Percentiles rank a stretch among this genome's conserved stretches.
Evolutionary conservation across 2,113 vertebrate genomes (phyloP).

Genomic region (Cygnus buccinator): DNA sequence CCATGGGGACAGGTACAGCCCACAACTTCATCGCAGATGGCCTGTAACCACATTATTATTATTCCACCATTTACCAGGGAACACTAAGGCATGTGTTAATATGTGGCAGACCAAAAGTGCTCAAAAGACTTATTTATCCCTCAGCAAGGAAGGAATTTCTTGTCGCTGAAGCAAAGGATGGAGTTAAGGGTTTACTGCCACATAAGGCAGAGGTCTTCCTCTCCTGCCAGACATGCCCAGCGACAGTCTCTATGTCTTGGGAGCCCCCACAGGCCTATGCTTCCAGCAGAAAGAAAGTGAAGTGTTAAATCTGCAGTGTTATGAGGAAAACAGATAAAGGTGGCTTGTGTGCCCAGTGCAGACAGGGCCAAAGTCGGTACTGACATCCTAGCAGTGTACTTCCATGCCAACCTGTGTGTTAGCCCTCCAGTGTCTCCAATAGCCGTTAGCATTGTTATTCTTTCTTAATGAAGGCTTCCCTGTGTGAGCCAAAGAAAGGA

Average conservation of each 20-base stretch:
- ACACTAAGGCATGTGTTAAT: background rate
- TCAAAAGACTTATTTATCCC: background rate
- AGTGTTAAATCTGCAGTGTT: background rate
- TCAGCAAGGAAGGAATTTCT: conserved; percentile 13
- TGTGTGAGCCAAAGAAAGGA: background rate
- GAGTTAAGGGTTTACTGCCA: background rate
- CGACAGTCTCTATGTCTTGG: background rate
- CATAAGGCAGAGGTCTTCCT: background rate
- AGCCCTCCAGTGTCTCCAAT: background rate
- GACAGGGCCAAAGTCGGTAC: background rate
- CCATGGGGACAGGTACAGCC: background rate
- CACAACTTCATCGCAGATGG: background rate
- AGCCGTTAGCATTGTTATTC: background rate
- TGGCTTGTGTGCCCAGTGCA: background rate
- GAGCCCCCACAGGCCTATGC: background rate
- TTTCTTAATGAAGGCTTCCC: background rate
- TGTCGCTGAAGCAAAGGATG: background rate
- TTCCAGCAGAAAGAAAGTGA: background rate
- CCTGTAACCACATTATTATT: background rate
- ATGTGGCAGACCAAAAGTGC: background rate
- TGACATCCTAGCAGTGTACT: background rate
- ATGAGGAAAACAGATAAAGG: background rate
- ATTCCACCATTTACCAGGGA: background rate
- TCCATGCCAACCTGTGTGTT: fast-evolving
- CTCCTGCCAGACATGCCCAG: background rate